Evolutionary conservation across 2,888 invertebrate genomes (phyloP), one percentile per base, ranked within the genome.

Genomic region (Pediacus dermestoides): DNA sequence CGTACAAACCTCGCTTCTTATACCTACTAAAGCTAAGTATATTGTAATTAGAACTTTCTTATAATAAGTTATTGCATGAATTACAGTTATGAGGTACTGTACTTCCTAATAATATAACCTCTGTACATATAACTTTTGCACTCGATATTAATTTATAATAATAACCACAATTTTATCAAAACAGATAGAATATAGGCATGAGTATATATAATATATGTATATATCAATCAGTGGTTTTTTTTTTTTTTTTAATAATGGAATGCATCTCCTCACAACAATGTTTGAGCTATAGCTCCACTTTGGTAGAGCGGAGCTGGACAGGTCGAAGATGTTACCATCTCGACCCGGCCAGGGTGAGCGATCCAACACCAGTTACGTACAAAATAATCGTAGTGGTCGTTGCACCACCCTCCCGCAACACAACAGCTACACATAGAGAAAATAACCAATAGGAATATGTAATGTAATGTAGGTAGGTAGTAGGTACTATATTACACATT

Each of bases 61-160:
- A 68, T 68, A 69, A 65, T 71, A 70, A 70, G 68, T 72, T 72
- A 72, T 72, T 72, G 72, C 72, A 71, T 72, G 70, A 70, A 70
- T 70, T 71, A 71, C 70, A 71, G 69, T 71, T 70, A 66, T 68
- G 70, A 71, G 72, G 70, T 71, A 70, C 71, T 71, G 70, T 64
- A 70, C 65, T 68, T 68, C 68, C 68, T 69, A 70, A 68, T 69
- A 64, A 67, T 67, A 70, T 70, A 71, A 71, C 70, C 70, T 70
- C 70, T 70, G 69, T 69, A 70, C 68, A 70, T 66, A 65, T 67
- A 69, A 66, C 63, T 68, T 67, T 67, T 68, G 68, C 67, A 68
- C 66, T 67, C 64, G 64, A 58, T 67, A 66, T 62, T 58, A 28
- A 55, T 58, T 62, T 59, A 59, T 61, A 61, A 63, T 63, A 64